A percentile compares a stretch with the other conserved stretches of the same genome.
Evolutionary conservation across 2,888 invertebrate species (phyloP).

Genomic region (Agelastica alni): DNA sequence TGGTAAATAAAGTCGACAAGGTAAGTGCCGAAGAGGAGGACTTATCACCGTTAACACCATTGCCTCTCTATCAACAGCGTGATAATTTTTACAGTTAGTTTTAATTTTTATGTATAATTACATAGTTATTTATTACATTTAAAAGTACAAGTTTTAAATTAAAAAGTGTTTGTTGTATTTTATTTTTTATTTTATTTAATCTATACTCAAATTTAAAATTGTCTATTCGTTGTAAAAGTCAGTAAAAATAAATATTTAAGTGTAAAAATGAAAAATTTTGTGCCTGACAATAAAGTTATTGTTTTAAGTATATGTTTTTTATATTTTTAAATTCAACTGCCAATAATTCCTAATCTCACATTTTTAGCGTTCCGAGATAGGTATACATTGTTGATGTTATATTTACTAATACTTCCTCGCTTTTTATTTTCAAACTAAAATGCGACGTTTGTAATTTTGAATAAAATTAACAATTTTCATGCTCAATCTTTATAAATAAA

Average conservation of each 20-base stretch:
- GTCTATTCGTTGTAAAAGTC: background rate
- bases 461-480: too few relatives aligned
- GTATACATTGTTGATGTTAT: too few relatives aligned
- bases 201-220: constrained; percentile 4
- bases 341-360: too few relatives aligned
- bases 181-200: constrained; percentile 19
- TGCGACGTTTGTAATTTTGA: too few relatives aligned
- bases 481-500: too few relatives aligned
- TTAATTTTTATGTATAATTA: constrained; percentile 1
- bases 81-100: constrained; percentile 73
- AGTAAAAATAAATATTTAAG: constrained; percentile 19
- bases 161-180: constrained; percentile 17
- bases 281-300: constrained; percentile 50
- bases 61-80: constrained; percentile 84
- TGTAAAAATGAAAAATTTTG: constrained; percentile 46
- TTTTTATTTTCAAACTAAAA: too few relatives aligned
- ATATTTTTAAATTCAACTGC: background rate
- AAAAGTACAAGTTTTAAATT: constrained; percentile 19
- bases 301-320: constrained; percentile 9
- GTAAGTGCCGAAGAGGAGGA: constrained; percentile 70
- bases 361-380: too few relatives aligned
- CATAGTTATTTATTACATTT: constrained; percentile 14
- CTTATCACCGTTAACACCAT: constrained; percentile 74
- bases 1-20: constrained; percentile 63
- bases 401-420: too few relatives aligned